Evolutionary conservation across 2,797 vertebrate genomes (phyloP), one percentile per base, ranked within the genome.

Genomic region (Scomberomorus guttatus): DNA sequence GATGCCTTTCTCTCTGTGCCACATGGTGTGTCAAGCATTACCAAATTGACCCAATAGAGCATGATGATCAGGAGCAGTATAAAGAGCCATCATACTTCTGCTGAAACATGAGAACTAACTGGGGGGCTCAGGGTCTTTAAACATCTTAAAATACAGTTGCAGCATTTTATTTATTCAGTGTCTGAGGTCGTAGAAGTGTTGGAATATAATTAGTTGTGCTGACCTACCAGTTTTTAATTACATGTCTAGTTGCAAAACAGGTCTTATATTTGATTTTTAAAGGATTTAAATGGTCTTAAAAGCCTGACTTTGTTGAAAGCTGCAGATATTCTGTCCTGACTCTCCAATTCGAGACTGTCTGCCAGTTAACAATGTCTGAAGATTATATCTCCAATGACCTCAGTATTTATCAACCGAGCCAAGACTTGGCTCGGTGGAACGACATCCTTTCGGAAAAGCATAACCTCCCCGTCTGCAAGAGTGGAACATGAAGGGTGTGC

Each of bases 311-410:
- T 63, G 24, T 63, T 54, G 24, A 51, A 57, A 48, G 37, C 13
- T 20, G 8, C 50, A 51, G 15, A 50, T 29, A 39, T 18, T 50
- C 39, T 72, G 20, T 62, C 39, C 34, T 3, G 10, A 20, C 37
- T 10, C 17, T 60, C 20, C 22, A 17, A 8, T 25, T 39, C 48
- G 1, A 11, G 14, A n/a, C n/a, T 27, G 11, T 27, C 71, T 14
- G 17, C 18, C 17, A 39, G 29, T 9, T 46, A 46, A 3, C 44
- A 29, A 5, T 14, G 68, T 54, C 42, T 54, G 44, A 65, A 51
- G 32, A 61, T 27, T 50, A 63, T 54, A 58, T 73, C 63, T 42
- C 29, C 68, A 18, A 13, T 51, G 52, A 54, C 54, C 65, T 70
- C 65, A 18, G 54, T 2, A 6, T 74, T 46, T 22, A 51, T 39